Evolutionary conservation across 2,797 vertebrate genomes (phyloP), one percentile per base, ranked within the genome.

Genomic region (Sphenodon punctatus): DNA sequence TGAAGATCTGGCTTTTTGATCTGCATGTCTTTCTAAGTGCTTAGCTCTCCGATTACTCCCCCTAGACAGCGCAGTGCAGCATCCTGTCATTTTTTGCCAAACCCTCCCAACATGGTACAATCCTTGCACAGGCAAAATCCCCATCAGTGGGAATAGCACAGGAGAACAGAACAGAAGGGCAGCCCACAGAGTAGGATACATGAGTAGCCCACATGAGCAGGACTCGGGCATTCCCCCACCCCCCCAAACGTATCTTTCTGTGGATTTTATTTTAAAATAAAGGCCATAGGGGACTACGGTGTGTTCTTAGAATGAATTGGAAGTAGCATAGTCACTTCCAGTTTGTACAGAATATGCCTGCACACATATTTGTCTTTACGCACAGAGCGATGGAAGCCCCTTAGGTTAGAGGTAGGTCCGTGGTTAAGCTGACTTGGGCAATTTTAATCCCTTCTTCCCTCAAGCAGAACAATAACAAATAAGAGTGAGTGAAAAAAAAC

Each of bases 291-390:
- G 34, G 19, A 34, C 25, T 30, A 22, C 2, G 13, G 5, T 27
- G 5, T 22, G 5, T 36, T 19, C 32, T 45, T 63, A 17, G 9
- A 2, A 23, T 42, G 61, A 70, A 49, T 20, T 58, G 39, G 25
- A 78, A 64, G 10, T 27, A 70, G 30, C 15, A 30, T 17, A 30
- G 63, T 42, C 46, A 32, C 16, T 20, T 10, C 19, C 32, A 9
- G 12, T 75, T 19, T 5, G 16, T n/a, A 6, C 61, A 66, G 8
- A 15, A 22, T 80, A 79, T 87, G 17, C 23, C 45, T 17, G 3
- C 45, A 41, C 23, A 56, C 11, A 1, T 0, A 0, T 0, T 17
- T 2, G 17, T 51, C 48, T 22, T 9, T 41, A 34, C 5, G 38
- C 59, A 65, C 13, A 65, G 14, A 67, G 64, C 10, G 0, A 60